Evolutionary conservation across 2,888 invertebrate species (phyloP).

Genomic region (Lysandra coridon): DNA sequence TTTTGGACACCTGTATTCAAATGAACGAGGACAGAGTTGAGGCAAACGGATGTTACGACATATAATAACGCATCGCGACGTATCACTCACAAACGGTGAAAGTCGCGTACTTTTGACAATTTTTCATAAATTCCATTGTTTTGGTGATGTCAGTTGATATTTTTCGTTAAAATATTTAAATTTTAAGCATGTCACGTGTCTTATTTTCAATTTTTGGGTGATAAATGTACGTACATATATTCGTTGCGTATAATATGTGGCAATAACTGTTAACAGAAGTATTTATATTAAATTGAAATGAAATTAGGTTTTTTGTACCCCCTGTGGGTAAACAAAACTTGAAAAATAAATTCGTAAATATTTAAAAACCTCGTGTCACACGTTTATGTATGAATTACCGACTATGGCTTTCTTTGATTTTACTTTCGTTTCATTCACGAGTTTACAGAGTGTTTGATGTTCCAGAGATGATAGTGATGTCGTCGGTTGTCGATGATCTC

Average conservation of each 20-base stretch:
- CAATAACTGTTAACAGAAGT: neutral
- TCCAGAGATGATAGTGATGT: slow-evolving; percentile 70
- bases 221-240: neutral
- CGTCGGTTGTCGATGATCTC: slow-evolving; percentile 60
- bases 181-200: neutral
- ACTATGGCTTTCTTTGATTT: slow-evolving; percentile 19
- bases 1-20: neutral
- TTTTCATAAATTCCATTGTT: slow-evolving; percentile 9
- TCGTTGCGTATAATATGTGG: neutral
- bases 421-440: slow-evolving; percentile 10
- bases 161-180: neutral
- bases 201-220: neutral
- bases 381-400: neutral
- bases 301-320: neutral
- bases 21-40: slow-evolving; percentile 1
- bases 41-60: slow-evolving; percentile 10
- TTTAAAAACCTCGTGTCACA: neutral
- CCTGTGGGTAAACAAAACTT: no score
- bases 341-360: neutral
- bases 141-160: neutral
- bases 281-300: neutral
- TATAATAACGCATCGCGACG: neutral
- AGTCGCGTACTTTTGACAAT: neutral
- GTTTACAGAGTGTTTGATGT: slow-evolving; percentile 38
- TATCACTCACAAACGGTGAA: neutral